Evolutionary conservation across 2,113 vertebrate genomes (phyloP), one percentile per base, ranked within the genome.

Genomic region (Hiodon alosoides): DNA sequence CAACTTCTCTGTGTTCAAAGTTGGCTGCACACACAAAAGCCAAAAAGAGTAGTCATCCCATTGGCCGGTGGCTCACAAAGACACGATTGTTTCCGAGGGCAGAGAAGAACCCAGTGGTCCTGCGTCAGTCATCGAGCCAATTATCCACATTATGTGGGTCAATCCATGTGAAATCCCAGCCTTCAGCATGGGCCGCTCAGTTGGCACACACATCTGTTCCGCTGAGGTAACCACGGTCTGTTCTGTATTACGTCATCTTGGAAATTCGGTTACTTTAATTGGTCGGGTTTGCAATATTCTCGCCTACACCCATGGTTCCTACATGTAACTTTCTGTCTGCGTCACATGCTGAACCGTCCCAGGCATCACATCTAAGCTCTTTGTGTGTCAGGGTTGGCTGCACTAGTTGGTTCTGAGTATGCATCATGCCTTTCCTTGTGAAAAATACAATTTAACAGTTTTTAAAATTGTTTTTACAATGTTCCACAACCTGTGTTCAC

Each of bases 21-120:
- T 54, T 85, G 83, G 81, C 81, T 59, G 60, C 17, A 64, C 72
- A 85, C 83, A 82, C 83, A 79, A 83, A 85, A 31, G 31, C 61
- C 6, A 5, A 64, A 5, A 60, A 13, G 5, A 13, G n/a, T 13
- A 81, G 74, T 83, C 83, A 83, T 80, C 79, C 77, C 53, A 81
- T 72, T 79, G 50, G 58, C 74, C n/a, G 66, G 74, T 31, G 54
- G 69, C 78, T 77, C 71, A 89, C 80, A 87, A 87, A 87, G 86
- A 75, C 69, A 79, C 62, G 75, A 85, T 52, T 84, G 81, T 83
- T 83, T 83, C 76, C 62, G 57, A 54, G 59, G 62, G 75, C 58
- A 60, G 66, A 60, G 76, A 77, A 14, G 16, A 67, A 53, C n/a
- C 75, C 67, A 76, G 67, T 70, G 75, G 67, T 57, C 67, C 58